phyloP scores from a whole-genome alignment of 2,888 invertebrate species.

The Leptothorax acervorum region DNA sequence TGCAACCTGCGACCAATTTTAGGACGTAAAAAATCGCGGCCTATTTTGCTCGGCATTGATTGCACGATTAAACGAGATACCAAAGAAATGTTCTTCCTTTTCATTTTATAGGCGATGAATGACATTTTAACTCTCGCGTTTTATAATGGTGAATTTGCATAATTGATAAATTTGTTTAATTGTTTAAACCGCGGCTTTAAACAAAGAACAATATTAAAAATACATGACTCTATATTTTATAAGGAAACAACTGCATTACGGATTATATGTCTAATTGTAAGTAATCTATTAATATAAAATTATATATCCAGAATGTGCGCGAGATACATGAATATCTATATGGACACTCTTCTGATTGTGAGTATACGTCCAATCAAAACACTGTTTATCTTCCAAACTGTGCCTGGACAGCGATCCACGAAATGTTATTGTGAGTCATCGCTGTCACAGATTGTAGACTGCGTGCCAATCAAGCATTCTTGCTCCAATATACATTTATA shows the following conservation, averaged over 20 bases:
- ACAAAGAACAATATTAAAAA: background rate
- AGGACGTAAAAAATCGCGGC: conserved; percentile 42
- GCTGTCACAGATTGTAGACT: conserved; percentile 34
- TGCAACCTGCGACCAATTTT: conserved; percentile 47
- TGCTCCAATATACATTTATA: conserved; percentile 10
- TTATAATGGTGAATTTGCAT: background rate
- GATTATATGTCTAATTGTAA: background rate
- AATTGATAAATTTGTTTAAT: background rate
- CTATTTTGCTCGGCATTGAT: conserved; percentile 29
- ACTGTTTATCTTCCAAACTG: conserved; percentile 40
- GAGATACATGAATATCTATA: background rate
- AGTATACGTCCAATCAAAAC: background rate
- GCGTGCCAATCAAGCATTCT: conserved; percentile 52
- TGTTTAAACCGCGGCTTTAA: background rate
- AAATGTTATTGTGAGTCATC: conserved; percentile 54
- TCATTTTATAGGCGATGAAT: background rate
- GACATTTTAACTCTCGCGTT: background rate
- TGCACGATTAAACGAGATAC: conserved; percentile 21
- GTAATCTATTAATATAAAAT: background rate
- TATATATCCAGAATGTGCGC: background rate
- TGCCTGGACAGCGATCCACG: conserved; percentile 24
- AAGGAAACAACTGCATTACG: background rate
- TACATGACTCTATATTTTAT: background rate
- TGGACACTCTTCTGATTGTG: background rate
- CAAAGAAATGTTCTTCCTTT: background rate